phyloP scores from a whole-genome alignment of 2,888 invertebrate species.

The Drosophila niveifrons region DNA sequence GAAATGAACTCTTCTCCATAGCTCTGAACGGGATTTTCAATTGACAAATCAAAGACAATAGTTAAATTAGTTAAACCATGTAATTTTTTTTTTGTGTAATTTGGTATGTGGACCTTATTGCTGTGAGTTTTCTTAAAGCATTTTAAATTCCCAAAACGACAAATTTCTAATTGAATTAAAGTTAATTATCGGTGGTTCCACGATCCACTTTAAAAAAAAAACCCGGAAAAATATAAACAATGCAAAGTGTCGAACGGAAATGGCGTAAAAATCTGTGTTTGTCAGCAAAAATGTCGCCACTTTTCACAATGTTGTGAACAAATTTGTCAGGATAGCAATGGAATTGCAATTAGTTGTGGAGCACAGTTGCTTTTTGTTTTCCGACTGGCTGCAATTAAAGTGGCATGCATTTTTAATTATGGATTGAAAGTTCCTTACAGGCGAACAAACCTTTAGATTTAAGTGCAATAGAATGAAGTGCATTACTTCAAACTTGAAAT shows the following conservation, averaged over 20 bases:
- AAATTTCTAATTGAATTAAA: too few relatives aligned
- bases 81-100: too few relatives aligned
- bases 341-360: slow-evolving; percentile 28
- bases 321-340: slow-evolving; percentile 4
- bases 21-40: too few relatives aligned
- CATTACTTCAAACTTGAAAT: neutral
- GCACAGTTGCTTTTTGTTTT: slow-evolving; percentile 16
- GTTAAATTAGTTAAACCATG: too few relatives aligned
- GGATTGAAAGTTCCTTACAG: neutral
- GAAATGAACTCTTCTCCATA: too few relatives aligned
- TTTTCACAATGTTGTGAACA: slow-evolving; percentile 17
- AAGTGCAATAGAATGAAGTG: too few relatives aligned
- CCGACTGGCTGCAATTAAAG: slow-evolving; percentile 30
- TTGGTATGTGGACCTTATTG: too few relatives aligned
- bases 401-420: neutral
- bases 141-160: too few relatives aligned
- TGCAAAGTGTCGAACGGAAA: slow-evolving; percentile 32
- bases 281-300: slow-evolving; percentile 43
- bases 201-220: neutral
- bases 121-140: too few relatives aligned
- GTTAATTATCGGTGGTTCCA: neutral
- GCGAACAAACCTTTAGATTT: neutral
- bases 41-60: too few relatives aligned
- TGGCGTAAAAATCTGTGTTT: slow-evolving; percentile 52
- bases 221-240: neutral